phyloP scores from a whole-genome alignment of 2,888 invertebrate genomes.

The Arge pagana region DNA sequence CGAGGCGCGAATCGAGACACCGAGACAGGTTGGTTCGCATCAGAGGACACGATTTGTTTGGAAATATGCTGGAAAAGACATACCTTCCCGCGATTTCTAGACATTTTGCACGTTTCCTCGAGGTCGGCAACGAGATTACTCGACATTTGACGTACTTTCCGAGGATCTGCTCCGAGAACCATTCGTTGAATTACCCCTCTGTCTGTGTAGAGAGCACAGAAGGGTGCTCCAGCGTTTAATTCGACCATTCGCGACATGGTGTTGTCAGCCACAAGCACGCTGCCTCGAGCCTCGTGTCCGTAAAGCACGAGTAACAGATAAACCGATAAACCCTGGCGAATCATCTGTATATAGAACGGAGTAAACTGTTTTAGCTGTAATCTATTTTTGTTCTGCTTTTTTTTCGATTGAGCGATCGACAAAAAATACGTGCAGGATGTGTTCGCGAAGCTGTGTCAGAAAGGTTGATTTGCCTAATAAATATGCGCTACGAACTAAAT shows the following conservation, averaged over 20 bases:
- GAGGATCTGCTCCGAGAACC: conserved; percentile 64
- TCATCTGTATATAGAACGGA: too few relatives aligned
- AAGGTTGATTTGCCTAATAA: not conserved
- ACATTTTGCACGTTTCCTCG: conserved; percentile 63
- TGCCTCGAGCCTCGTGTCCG: conserved; percentile 32
- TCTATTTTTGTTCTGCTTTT: too few relatives aligned
- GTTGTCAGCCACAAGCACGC: conserved; percentile 66
- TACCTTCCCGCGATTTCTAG: conserved; percentile 49
- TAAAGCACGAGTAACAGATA: conserved; percentile 1
- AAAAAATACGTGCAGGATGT: not conserved
- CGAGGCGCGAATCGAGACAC: not conserved
- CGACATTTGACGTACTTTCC: conserved; percentile 65
- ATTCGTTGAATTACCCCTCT: conserved; percentile 67
- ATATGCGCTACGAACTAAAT: too few relatives aligned
- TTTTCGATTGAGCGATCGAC: too few relatives aligned
- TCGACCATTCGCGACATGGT: conserved; percentile 70
- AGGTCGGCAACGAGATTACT: conserved; percentile 65
- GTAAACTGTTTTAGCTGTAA: too few relatives aligned
- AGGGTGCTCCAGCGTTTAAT: conserved; percentile 64
- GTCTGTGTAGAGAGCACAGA: conserved; percentile 66
- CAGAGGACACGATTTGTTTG: not conserved
- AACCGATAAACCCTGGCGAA: not conserved
- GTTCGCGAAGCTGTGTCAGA: not conserved
- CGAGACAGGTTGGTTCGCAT: not conserved
- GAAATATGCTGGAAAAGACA: too few relatives aligned